These are phyloP conservation scores for Ceratothoa steindachneri DNA, from an alignment of 2,888 invertebrate species.

Conservation along the genomic window DNA sequence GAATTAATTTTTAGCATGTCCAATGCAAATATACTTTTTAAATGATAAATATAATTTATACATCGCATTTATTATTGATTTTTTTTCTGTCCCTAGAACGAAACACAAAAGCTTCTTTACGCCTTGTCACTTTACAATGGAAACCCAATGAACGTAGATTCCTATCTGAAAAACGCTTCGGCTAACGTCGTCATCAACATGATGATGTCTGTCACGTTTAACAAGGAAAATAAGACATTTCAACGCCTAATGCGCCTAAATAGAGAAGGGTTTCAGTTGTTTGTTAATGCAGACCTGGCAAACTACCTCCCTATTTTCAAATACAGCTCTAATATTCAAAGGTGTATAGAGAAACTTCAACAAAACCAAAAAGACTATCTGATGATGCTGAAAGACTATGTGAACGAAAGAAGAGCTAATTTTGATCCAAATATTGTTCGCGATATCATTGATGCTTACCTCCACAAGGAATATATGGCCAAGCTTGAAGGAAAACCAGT, in stretches of 20 bases:
- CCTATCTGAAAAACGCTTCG: slow-evolving; percentile 69
- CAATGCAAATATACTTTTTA: too few relatives aligned
- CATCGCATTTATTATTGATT: too few relatives aligned
- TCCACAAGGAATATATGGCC: slow-evolving; percentile 77
- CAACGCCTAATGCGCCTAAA: slow-evolving; percentile 64
- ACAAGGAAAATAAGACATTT: slow-evolving; percentile 71
- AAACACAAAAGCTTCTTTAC: slow-evolving; percentile 70
- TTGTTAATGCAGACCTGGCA: slow-evolving; percentile 74
- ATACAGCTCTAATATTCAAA: slow-evolving; percentile 57
- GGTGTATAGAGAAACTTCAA: not conserved
- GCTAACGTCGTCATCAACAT: slow-evolving; percentile 88
- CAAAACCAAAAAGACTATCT: not conserved
- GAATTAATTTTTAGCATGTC: too few relatives aligned
- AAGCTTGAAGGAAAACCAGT: slow-evolving; percentile 69
- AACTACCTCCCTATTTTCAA: slow-evolving; percentile 74
- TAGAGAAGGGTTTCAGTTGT: slow-evolving; percentile 83
- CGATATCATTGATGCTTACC: slow-evolving; percentile 80
- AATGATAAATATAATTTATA: too few relatives aligned
- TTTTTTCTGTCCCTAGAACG: slow-evolving; percentile 61
- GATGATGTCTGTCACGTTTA: slow-evolving; percentile 81
- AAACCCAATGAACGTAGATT: slow-evolving; percentile 68
- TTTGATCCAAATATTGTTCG: slow-evolving; percentile 69
- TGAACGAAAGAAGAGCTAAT: slow-evolving; percentile 72
- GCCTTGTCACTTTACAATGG: slow-evolving; percentile 64
- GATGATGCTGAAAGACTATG: slow-evolving; percentile 64